phyloP scores from a whole-genome alignment of 2,113 vertebrate species.

The Ciconia maguari region DNA sequence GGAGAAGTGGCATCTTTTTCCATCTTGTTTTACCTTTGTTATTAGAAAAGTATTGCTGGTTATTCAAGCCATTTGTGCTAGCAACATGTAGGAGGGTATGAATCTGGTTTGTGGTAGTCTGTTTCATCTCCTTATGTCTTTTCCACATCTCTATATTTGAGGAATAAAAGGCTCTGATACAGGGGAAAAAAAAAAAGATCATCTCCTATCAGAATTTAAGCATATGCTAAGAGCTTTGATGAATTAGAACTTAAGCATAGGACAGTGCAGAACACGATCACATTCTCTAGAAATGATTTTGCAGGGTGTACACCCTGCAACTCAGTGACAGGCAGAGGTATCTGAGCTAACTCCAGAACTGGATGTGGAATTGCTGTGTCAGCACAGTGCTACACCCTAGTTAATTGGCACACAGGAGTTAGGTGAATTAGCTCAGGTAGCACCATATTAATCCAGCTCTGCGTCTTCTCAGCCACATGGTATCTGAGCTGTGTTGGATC shows the following conservation, averaged over 20 bases:
- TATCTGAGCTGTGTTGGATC: not conserved
- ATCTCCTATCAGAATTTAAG: not conserved
- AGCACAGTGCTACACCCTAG: not conserved
- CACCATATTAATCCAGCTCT: not conserved
- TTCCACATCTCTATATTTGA: not conserved
- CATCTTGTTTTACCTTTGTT: not conserved
- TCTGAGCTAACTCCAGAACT: not conserved
- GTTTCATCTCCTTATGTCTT: not conserved
- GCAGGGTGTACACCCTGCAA: not conserved
- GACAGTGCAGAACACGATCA: not conserved
- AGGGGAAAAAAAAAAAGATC: not conserved
- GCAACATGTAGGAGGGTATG: not conserved
- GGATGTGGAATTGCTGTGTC: not conserved
- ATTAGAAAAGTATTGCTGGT: not conserved
- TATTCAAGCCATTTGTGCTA: not conserved
- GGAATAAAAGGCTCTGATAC: not conserved
- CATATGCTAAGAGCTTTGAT: not conserved
- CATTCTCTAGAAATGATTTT: not conserved
- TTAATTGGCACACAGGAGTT: not conserved
- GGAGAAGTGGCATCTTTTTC: not conserved
- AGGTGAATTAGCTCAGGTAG: not conserved
- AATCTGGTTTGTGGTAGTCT: not conserved
- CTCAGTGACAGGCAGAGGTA: not conserved
- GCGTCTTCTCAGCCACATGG: not conserved
- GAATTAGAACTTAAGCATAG: not conserved